These are phyloP conservation scores for Deilephila porcellus DNA, from an alignment of 2,888 invertebrate genomes.

Conservation along the genomic window DNA sequence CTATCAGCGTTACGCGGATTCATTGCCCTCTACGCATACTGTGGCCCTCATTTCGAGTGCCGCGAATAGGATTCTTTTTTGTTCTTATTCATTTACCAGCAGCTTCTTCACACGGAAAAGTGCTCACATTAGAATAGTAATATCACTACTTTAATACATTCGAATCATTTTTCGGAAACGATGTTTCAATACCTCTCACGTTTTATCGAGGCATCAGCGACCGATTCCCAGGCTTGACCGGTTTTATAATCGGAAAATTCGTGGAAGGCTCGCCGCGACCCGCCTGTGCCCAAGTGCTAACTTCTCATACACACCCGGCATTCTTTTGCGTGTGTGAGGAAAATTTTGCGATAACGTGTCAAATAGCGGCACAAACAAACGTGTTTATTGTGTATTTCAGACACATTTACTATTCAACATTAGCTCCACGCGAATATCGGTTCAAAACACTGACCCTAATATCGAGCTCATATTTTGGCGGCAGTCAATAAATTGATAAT, in stretches of 20 bases:
- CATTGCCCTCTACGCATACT: slow-evolving; percentile 39
- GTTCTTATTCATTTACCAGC: slow-evolving; percentile 1
- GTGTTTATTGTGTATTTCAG: slow-evolving; percentile 17
- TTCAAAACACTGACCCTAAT: slow-evolving; percentile 14
- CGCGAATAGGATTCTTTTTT: not conserved
- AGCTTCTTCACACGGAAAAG: slow-evolving; percentile 13
- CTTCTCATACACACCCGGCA: slow-evolving; percentile 8
- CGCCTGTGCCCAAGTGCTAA: slow-evolving; percentile 32
- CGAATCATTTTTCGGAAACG: slow-evolving; percentile 52
- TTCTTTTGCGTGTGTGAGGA: slow-evolving; percentile 32
- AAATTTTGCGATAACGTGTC: slow-evolving; percentile 27
- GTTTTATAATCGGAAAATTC: slow-evolving; percentile 74
- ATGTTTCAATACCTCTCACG: slow-evolving; percentile 58
- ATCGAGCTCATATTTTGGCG: slow-evolving; percentile 48
- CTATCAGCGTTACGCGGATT: slow-evolving; percentile 47
- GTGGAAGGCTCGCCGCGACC: slow-evolving; percentile 62
- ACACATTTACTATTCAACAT: slow-evolving; percentile 12
- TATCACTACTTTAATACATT: slow-evolving; percentile 25
- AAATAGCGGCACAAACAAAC: not conserved
- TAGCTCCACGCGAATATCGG: not conserved
- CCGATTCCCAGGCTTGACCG: slow-evolving; percentile 63
- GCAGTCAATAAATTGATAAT: slow-evolving; percentile 72
- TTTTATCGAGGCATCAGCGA: slow-evolving; percentile 54
- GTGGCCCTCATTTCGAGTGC: slow-evolving; percentile 1
- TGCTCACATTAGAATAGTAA: not conserved